Evolutionary conservation across 2,888 invertebrate genomes (phyloP).

Genomic region (Deilephila porcellus): DNA sequence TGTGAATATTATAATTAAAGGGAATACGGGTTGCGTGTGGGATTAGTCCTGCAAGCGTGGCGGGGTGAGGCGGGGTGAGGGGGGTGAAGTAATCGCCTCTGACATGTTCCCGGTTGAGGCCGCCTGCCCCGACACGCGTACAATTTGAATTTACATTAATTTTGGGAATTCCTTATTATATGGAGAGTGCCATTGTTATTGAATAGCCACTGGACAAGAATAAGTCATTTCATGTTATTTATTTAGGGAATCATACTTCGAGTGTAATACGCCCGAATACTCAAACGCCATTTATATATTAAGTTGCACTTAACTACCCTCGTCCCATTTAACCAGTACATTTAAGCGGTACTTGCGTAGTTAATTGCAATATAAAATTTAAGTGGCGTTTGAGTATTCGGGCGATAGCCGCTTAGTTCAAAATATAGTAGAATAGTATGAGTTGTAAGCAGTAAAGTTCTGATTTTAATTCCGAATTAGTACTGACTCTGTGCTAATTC

Average conservation of each 20-base stretch:
- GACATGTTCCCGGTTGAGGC: slow-evolving; percentile 39
- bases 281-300: too few species aligned
- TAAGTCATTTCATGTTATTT: not conserved
- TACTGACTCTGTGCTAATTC: too few species aligned
- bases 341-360: too few species aligned
- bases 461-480: too few species aligned
- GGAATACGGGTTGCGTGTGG: slow-evolving; percentile 70
- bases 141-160: slow-evolving; percentile 33
- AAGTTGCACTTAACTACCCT: too few species aligned
- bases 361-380: too few species aligned
- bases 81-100: slow-evolving; percentile 41
- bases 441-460: too few species aligned
- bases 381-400: too few species aligned
- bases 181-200: not conserved
- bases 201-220: not conserved
- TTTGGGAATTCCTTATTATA: slow-evolving; percentile 22
- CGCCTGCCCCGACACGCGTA: slow-evolving; percentile 35
- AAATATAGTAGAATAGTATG: too few species aligned
- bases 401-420: too few species aligned
- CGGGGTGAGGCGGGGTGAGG: slow-evolving; percentile 41
- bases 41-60: slow-evolving; percentile 64
- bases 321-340: too few species aligned
- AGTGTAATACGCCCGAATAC: too few species aligned
- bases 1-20: slow-evolving; percentile 47
- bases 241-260: not conserved